Evolutionary conservation across 2,888 invertebrate species (phyloP), one percentile per base, ranked within the genome.

Genomic region (Keiferia lycopersicella): DNA sequence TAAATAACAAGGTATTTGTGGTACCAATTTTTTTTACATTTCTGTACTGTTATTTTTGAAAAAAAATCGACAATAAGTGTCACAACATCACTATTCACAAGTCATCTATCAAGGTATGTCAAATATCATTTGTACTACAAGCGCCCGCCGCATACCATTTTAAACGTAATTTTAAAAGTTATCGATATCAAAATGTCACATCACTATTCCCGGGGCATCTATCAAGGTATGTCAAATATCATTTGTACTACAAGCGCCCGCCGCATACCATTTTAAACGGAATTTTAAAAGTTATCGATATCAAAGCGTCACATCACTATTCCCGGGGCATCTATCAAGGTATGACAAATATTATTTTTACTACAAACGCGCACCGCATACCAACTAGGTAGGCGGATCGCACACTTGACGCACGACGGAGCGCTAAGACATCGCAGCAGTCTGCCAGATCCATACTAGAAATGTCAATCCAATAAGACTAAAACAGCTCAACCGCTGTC

Each of bases 191-290:
- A 4, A 10, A 8, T 34, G 56, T 30, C 56, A 22, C 82, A 73
- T 62, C 80, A 58, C 83, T 86, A 80, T 34, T 62, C 53, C 67
- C 69, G 66, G 72, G 77, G 78, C 83, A 83, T 86, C 83, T 84
- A 85, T 88, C 87, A 86, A 84, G 87, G 77, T 83, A 87, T 86
- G 87, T 87, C 86, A 88, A 87, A 87, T 86, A 88, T 88, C 87
- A 83, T 86, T 88, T 84, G 83, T 79, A 73, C 73, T 70, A 69
- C 69, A 71, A 66, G 63, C 69, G 64, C n/a, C 10, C 14, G 59
- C 22, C 22, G 61, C 48, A 61, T 61, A 30, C 61, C 48, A 48
- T 34, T 26, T 12, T 12, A 8, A 0, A 2, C n/a, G 14, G 14
- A 14, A 41, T 14, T 41, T 12, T 41, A 14, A 41, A 41, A 41